Evolutionary conservation across 2,888 invertebrate species (phyloP).

Genomic region (Eucera pruinosa): DNA sequence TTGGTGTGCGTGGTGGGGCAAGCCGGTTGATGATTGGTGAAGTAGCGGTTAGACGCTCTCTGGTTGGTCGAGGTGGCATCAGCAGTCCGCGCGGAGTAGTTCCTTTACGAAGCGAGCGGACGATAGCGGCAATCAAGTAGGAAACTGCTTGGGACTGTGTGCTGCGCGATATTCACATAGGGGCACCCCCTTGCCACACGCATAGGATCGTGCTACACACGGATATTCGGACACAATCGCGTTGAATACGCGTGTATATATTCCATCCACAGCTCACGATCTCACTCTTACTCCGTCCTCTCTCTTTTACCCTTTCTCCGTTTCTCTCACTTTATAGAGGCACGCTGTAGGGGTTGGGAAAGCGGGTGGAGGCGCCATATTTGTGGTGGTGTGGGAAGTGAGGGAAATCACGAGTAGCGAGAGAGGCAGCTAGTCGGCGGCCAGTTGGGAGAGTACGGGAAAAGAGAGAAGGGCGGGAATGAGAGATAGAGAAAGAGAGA

Average conservation of each 20-base stretch:
- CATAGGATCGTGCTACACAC: constrained; percentile 64
- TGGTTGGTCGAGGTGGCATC: constrained; percentile 73
- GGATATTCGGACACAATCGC: constrained; percentile 51
- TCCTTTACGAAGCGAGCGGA: constrained; percentile 80
- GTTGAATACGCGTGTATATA: constrained; percentile 44
- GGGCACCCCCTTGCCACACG: constrained; percentile 74
- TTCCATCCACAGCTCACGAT: constrained; percentile 50
- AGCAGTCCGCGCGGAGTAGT: constrained; percentile 79
- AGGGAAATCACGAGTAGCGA: constrained; percentile 83
- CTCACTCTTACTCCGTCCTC: no score
- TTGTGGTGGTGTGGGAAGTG: constrained; percentile 83
- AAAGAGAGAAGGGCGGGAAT: constrained; percentile 47
- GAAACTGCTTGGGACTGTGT: constrained; percentile 84
- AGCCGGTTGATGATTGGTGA: constrained; percentile 65
- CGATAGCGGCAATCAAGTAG: constrained; percentile 85
- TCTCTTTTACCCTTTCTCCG: constrained; percentile 32
- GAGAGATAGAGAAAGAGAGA: constrained; percentile 62
- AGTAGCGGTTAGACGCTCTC: constrained; percentile 45
- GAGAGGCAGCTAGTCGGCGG: constrained; percentile 72
- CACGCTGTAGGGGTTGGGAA: constrained; percentile 78
- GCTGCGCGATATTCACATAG: constrained; percentile 83
- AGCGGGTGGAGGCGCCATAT: constrained; percentile 84
- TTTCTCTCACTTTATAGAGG: constrained; percentile 70
- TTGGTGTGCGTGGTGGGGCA: constrained; percentile 43
- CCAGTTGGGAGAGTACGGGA: constrained; percentile 56